phyloP scores from a whole-genome alignment of 2,113 vertebrate species.

The Collichthys lucidus region DNA sequence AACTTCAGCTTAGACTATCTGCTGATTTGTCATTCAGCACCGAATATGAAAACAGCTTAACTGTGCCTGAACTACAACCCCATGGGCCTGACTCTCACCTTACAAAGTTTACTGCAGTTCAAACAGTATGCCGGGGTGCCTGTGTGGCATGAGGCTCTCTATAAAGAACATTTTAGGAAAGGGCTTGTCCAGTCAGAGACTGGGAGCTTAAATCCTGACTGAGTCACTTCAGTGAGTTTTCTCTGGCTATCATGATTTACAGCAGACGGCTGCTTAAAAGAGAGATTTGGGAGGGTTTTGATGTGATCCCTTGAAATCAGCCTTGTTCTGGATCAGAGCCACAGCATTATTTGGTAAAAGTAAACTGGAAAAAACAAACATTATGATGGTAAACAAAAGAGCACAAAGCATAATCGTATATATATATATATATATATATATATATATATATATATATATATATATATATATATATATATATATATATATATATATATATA shows the following conservation, averaged over 20 bases:
- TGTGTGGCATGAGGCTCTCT: neutral
- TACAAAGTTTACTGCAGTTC: neutral
- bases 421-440: too few species aligned
- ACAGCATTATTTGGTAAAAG: neutral
- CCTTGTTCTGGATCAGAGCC: neutral
- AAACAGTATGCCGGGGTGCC: neutral
- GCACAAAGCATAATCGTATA: neutral
- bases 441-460: too few species aligned
- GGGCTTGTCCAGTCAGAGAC: neutral
- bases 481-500: too few species aligned
- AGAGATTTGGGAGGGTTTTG: constrained; percentile 27
- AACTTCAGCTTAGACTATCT: neutral
- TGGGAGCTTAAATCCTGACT: constrained; percentile 13
- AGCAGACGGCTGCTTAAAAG: neutral
- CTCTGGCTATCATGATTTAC: constrained; percentile 14
- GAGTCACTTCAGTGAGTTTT: constrained; percentile 13
- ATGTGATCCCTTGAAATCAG: constrained; percentile 21
- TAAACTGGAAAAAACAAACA: constrained; percentile 19
- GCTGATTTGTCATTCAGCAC: neutral
- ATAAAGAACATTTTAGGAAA: constrained; percentile 2
- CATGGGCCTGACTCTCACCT: neutral
- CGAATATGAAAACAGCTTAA: neutral
- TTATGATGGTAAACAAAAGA: neutral
- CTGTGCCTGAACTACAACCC: neutral
- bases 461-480: too few species aligned